A percentile compares a stretch with the other conserved stretches of the same genome.
Evolutionary conservation across 2,113 vertebrate species (phyloP).

Genomic region (Gymnarchus niloticus): DNA sequence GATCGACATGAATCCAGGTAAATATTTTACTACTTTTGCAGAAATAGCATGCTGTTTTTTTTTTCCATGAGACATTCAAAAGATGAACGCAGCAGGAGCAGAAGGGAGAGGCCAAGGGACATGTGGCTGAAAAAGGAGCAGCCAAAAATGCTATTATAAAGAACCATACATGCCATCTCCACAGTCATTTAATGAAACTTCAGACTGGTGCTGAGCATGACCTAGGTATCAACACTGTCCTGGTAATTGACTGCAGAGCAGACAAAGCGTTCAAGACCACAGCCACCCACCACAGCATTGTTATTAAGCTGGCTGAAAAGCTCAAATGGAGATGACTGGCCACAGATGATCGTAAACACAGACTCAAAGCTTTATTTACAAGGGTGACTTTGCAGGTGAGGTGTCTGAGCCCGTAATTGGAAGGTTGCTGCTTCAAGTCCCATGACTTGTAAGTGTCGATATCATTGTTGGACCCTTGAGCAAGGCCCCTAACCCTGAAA

Average conservation of each 20-base stretch:
- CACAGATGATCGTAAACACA: not conserved
- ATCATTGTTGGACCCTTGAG: no score
- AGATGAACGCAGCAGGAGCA: not conserved
- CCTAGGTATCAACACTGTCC: conserved; percentile 50
- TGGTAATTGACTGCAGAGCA: conserved; percentile 44
- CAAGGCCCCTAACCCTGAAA: not conserved
- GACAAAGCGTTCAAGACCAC: not conserved
- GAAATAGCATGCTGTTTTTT: not conserved
- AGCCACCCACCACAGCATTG: not conserved
- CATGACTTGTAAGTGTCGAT: no score
- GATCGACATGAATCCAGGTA: not conserved
- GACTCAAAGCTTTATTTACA: not conserved
- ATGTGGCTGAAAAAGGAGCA: not conserved
- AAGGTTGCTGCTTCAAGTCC: no score
- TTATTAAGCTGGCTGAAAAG: not conserved
- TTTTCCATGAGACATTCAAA: not conserved
- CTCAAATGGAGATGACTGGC: not conserved
- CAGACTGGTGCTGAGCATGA: conserved; percentile 25
- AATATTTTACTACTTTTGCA: not conserved
- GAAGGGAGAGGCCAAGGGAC: not conserved
- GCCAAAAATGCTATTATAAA: not conserved
- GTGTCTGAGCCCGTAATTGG: no score
- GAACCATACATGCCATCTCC: conserved; percentile 2
- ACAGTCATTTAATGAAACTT: conserved; percentile 20
- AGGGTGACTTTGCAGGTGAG: not conserved